phyloP scores from a whole-genome alignment of 2,797 vertebrate species.

The Protonibea diacanthus region DNA sequence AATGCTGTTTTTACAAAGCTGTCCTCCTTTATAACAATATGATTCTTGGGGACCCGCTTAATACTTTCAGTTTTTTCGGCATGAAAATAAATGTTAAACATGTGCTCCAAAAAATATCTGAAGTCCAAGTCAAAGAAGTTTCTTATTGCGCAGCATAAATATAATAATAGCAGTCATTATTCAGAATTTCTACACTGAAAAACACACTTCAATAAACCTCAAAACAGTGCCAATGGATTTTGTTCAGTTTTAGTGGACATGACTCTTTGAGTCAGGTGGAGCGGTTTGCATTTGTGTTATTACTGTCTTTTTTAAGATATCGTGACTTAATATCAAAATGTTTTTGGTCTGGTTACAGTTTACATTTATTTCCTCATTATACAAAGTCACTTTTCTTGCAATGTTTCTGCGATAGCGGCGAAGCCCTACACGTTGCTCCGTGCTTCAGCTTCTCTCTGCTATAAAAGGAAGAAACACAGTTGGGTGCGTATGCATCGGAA shows the following conservation, averaged over 20 bases:
- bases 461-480: conserved; percentile 3
- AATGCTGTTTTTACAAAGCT: neutral
- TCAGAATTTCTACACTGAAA: neutral
- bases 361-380: no score
- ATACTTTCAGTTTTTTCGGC: neutral
- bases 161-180: no score
- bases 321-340: neutral
- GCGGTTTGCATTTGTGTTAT: neutral
- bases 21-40: neutral
- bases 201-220: neutral
- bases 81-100: neutral
- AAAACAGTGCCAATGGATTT: neutral
- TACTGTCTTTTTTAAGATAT: neutral
- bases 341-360: neutral
- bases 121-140: neutral
- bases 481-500: conserved; percentile 17
- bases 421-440: neutral
- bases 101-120: neutral
- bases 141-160: neutral
- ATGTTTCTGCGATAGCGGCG: neutral
- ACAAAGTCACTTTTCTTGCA: neutral
- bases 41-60: neutral
- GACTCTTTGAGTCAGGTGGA: no score
- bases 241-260: neutral
- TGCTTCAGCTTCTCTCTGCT: neutral